These are phyloP conservation scores for Folsomia manolachei DNA, from an alignment of 2,888 invertebrate genomes.

Conservation along the genomic window DNA sequence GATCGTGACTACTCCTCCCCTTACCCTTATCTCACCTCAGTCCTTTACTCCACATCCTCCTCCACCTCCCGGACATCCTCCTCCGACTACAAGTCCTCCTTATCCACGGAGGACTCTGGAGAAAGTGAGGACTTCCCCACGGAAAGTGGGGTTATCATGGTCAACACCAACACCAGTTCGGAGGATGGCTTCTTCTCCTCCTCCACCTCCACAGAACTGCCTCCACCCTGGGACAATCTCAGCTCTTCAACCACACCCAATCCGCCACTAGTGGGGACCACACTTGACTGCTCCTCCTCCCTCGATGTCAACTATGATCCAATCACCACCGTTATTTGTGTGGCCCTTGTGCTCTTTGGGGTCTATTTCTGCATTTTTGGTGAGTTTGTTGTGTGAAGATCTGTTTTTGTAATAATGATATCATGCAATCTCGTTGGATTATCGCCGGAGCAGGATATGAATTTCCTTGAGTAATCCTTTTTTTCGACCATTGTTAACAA, in stretches of 20 bases:
- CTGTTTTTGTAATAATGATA: too few relatives aligned
- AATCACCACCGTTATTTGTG: conserved; percentile 65
- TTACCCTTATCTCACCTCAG: not conserved
- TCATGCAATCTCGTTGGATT: too few relatives aligned
- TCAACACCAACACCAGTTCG: conserved; percentile 12
- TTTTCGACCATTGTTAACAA: too few relatives aligned
- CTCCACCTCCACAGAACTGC: conserved; percentile 28
- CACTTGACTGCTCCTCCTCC: conserved; percentile 39
- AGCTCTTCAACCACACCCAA: conserved; percentile 21
- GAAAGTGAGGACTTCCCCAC: not conserved
- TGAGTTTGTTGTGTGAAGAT: too few relatives aligned
- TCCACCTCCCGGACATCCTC: not conserved
- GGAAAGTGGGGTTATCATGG: conserved; percentile 20
- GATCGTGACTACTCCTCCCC: not conserved
- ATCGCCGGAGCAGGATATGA: too few relatives aligned
- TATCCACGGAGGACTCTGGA: not conserved
- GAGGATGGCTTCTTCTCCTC: conserved; percentile 17
- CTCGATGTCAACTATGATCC: conserved; percentile 66
- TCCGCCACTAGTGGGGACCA: conserved; percentile 7
- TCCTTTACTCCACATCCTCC: not conserved
- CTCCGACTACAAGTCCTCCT: conserved; percentile 9
- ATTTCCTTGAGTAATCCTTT: too few relatives aligned
- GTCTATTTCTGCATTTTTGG: conserved; percentile 80
- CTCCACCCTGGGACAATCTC: conserved; percentile 23
- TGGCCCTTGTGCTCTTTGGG: conserved; percentile 74